Evolutionary conservation across 2,797 vertebrate species (phyloP).

Genomic region (Hirundo rustica): DNA sequence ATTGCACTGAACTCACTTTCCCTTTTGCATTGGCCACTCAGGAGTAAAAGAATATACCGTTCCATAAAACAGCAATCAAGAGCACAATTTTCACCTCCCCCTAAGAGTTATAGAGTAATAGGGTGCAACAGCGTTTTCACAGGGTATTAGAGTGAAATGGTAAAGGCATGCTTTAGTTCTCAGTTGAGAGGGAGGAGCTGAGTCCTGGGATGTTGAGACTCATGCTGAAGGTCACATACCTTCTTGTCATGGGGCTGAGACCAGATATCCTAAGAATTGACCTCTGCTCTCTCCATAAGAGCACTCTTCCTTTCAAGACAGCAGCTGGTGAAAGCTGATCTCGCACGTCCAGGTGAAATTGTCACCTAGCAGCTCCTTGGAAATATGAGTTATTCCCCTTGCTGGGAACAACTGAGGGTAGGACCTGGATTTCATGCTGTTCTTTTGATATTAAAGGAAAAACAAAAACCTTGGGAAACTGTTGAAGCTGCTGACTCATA

Average conservation of each 20-base stretch:
- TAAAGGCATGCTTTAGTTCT: not conserved
- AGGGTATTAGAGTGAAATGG: not conserved
- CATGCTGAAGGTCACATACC: slow-evolving; percentile 30
- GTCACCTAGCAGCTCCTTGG: not conserved
- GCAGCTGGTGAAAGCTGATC: slow-evolving; percentile 41
- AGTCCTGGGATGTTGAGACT: not conserved
- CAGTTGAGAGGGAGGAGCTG: not conserved
- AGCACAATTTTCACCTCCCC: not conserved
- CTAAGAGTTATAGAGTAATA: not conserved
- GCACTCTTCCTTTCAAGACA: slow-evolving; percentile 39
- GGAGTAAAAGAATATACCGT: not conserved
- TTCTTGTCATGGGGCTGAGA: slow-evolving; percentile 42
- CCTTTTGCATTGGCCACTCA: not conserved
- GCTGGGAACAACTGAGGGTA: not conserved
- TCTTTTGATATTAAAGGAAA: not conserved
- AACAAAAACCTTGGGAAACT: not conserved
- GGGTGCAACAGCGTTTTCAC: not conserved
- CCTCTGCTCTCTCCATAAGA: slow-evolving; percentile 26
- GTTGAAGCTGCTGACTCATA: not conserved
- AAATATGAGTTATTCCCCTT: not conserved
- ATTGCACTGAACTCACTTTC: slow-evolving; percentile 17
- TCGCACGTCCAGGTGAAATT: not conserved
- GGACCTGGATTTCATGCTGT: not conserved
- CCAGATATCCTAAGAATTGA: slow-evolving; percentile 12
- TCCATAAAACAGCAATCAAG: not conserved